Conservation (phyloP, 2,888 invertebrate genomes). For the Phengaris arion region DNA sequence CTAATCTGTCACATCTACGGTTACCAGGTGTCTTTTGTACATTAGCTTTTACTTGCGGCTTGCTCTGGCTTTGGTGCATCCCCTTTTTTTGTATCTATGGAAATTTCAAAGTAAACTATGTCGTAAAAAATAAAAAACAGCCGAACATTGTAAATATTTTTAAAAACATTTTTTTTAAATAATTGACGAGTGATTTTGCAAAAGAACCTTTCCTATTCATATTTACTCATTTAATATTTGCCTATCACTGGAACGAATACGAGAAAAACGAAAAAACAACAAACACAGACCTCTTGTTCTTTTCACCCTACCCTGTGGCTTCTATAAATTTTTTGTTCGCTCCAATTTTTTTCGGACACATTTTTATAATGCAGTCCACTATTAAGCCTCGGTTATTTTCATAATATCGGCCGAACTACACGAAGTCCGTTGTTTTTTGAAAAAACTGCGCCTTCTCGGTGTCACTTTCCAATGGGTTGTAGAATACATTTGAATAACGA, state of each 20-base stretch:
- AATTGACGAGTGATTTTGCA: neutral
- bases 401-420: no score
- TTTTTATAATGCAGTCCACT: conserved; percentile 4
- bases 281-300: neutral
- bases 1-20: conserved; percentile 64
- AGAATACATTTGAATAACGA: conserved; percentile 9
- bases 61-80: no score
- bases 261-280: neutral
- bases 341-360: conserved; percentile 11
- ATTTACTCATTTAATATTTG: conserved; percentile 3
- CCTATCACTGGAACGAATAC: neutral
- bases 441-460: conserved; percentile 1
- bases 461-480: conserved; percentile 22
- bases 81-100: no score
- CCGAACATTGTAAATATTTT: no score
- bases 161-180: no score
- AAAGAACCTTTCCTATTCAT: neutral
- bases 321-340: conserved; percentile 9
- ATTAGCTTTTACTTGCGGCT: neutral
- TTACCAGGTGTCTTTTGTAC: conserved; percentile 31
- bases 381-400: neutral
- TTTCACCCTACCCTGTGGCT: neutral
- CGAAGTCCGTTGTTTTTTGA: conserved; percentile 10
- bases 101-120: no score
- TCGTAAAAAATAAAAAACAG: no score